phyloP scores from a whole-genome alignment of 2,888 invertebrate genomes.

The Apodemia zela region DNA sequence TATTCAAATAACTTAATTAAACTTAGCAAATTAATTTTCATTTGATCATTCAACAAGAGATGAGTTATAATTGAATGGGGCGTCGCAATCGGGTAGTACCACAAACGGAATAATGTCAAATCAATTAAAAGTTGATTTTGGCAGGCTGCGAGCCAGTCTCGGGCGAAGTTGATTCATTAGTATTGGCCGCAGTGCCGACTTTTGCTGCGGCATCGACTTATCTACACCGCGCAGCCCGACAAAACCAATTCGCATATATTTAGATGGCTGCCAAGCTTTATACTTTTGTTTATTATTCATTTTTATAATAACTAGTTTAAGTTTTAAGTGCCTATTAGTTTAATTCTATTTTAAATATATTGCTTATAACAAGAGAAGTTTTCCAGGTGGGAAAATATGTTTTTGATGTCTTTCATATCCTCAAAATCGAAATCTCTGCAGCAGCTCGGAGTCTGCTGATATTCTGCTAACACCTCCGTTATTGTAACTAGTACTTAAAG shows the following conservation, averaged over 20 bases:
- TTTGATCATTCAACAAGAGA: constrained; percentile 45
- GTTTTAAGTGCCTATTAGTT: too few species aligned
- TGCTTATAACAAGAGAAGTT: too few species aligned
- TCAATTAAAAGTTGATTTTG: constrained; percentile 70
- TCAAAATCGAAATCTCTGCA: too few species aligned
- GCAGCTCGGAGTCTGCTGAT: too few species aligned
- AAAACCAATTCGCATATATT: constrained; percentile 23
- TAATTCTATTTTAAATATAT: too few species aligned
- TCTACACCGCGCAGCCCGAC: constrained; percentile 25
- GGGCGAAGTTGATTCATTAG: constrained; percentile 67
- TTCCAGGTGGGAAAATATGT: too few species aligned
- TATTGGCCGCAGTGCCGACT: constrained; percentile 48
- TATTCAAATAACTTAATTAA: constrained; percentile 57
- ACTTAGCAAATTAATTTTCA: constrained; percentile 74
- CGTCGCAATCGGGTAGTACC: constrained; percentile 55
- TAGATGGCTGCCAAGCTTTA: constrained; percentile 18
- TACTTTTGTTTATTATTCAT: not conserved
- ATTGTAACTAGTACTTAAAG: too few species aligned
- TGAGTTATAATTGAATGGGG: constrained; percentile 72
- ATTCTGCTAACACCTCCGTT: too few species aligned
- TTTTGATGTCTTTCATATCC: too few species aligned
- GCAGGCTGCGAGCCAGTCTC: constrained; percentile 41
- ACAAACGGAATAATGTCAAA: constrained; percentile 64
- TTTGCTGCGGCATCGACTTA: constrained; percentile 21
- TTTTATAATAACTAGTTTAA: not conserved